Evolutionary conservation across 2,113 vertebrate genomes (phyloP), one percentile per base, ranked within the genome.

Genomic region (Neodon shergylaensis): DNA sequence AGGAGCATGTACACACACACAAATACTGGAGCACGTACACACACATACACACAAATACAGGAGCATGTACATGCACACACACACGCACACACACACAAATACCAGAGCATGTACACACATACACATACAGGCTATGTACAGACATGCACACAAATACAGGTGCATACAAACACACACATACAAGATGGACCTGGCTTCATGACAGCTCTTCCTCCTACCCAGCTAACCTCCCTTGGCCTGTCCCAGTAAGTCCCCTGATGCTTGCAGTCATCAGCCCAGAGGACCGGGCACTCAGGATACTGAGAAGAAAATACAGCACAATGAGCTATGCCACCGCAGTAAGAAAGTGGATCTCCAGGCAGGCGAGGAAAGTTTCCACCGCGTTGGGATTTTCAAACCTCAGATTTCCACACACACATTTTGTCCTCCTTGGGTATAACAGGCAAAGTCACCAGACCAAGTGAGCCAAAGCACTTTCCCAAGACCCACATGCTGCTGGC

Each of bases 241-340:
- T 24, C 3, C 6, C 9, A 7, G 10, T 1, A 63, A 47, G 42
- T 47, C 78, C 36, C 31, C 24, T 0, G 7, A 9, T 5, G n/a
- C 8, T 3, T 11, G 14, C 21, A 39, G 58, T 58, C 49, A 0
- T 13, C 31, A 72, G 13, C 6, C 36, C 9, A 9, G 19, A 3
- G 19, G 11, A 7, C 7, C 58, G 1, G 28, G 11, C 0, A 0
- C 42, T 33, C 65, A 26, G 42, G 44, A 24, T 10, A 0, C 0
- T 0, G 47, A 58, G 42, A 76, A 14, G 65, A 3, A 3, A 21
- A 31, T 58, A 58, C 3, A 21, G 16, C 0, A 0, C 0, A 0
- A 3, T 0, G n/a, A 42, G 33, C 52, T 3, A 0, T 31, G 11
- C 13, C 0, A 7, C 0, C 4, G 0, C 0, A 1, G 10, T 8